Base-by-base conservation (phyloP, 2,888 invertebrate species). In the Apantesis nais region DNA sequence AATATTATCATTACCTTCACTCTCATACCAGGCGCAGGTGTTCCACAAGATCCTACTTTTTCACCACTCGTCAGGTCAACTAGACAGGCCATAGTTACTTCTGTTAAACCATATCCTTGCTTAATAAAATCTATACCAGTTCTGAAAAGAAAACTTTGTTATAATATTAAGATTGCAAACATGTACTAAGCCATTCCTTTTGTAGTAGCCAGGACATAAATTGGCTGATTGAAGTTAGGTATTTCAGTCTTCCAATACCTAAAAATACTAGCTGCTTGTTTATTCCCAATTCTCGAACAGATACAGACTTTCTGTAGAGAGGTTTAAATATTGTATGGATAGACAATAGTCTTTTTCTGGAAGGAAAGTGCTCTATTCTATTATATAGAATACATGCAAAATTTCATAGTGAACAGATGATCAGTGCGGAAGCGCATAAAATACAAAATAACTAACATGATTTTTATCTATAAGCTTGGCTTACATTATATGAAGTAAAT, bases 31-130 rank as follows among this genome's bases (percentile, higher is more conserved):
- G 96, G 95, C n/a, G 96, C 96, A 9, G 97, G 93, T 29, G 92
- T 93, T 16, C 97, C 97, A 72, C 96, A 97, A 62, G 97, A 97
- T 22, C 97, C 97, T 0, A 95, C 90, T 85, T 96, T 93, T 52
- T 88, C 89, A 2, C 89, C 90, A 66, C 84, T 84, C 8, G 90
- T 89, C 65, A 92, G 78, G 78, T 95, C 94, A 68, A 94, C 93
- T 76, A 92, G 93, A 83, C 93, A 93, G 39, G 95, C 96, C 83
- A 97, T 95, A 5, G 97, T 97, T 44, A 97, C 96, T 92, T 98
- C 98, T 8, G 98, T 98, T 89, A 98, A 95, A 5, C 98, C 98
- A 86, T 98, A 98, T 1, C 97, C 97, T 90, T 98, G 97, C 39
- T 95, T 95, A 74, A 97, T 96, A 62, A 89, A 89, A 64, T 95